Base-by-base conservation (phyloP, 2,113 vertebrate species). In the Zosterops lateralis region DNA sequence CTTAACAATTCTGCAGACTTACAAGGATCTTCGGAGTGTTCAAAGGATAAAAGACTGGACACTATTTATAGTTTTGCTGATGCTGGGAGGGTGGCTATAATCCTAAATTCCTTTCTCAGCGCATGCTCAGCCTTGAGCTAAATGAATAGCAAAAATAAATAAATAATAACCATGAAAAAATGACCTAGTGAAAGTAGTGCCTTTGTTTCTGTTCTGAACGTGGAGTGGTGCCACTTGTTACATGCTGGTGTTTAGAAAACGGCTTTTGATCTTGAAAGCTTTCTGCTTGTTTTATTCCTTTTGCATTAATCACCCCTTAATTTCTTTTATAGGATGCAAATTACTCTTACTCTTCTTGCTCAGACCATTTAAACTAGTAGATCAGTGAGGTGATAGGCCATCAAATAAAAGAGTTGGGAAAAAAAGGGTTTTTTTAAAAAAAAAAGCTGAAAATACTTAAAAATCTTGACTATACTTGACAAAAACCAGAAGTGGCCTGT, bases 401-500 rank as follows among this genome's bases (percentile, higher is more conserved):
- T n/a, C 14, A 79, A 50, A 26, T 47, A 40, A 79, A 61, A 53
- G 19, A 75, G 18, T 7, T 70, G 32, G 26, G 5, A 57, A 72
- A 57, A 57, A 56, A 34, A 20, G 2, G 1, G 36, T 38, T 38
- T 38, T 38, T 38, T 12, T 10, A 3, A 3, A 26, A 48, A 65
- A 32, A 29, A 50, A 64, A 32, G 20, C 42, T 79, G 62, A 95
- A 96, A 93, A 95, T 93, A 93, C 80, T 89, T 91, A 77, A n/a
- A 90, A 54, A 92, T 87, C 84, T 91, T 89, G 89, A 95, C 60
- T 89, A 83, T 32, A 79, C 32, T 92, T 95, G 93, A 96, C 81
- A 93, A 96, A 95, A 93, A 82, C 0, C 95, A 96, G 91, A 96
- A 95, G 50, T 40, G 53, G 84, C 71, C 89, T 93, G 84, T 91